These are phyloP conservation scores for Ommatoiulus sabulosus DNA, from an alignment of 2,888 invertebrate genomes.

Conservation along the genomic window DNA sequence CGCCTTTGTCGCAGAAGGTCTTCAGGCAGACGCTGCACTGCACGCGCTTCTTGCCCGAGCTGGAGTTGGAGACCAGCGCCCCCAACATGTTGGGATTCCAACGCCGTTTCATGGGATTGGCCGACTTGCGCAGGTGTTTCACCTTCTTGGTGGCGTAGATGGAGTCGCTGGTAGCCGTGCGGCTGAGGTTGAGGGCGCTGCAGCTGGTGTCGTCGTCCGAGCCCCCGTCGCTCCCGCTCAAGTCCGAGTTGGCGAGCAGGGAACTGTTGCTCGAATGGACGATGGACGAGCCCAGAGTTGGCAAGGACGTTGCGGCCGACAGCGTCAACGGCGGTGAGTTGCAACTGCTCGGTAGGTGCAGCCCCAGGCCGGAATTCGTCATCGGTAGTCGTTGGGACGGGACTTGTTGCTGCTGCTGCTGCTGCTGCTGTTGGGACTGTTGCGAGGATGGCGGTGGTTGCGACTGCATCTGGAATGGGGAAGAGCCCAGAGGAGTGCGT, in stretches of 20 bases:
- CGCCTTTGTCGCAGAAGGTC: slow-evolving; percentile 99
- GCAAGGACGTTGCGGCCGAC: slow-evolving; percentile 61
- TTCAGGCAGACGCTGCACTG: slow-evolving; percentile 98
- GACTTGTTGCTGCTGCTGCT: slow-evolving; percentile 50
- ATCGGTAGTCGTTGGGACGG: slow-evolving; percentile 57
- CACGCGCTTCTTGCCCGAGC: slow-evolving; percentile 84
- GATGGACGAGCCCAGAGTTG: slow-evolving; percentile 62
- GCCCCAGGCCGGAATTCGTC: slow-evolving; percentile 64
- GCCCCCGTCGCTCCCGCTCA: slow-evolving; percentile 67
- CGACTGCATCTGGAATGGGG: slow-evolving; percentile 59
- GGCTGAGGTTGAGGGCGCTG: slow-evolving; percentile 76
- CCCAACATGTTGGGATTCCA: slow-evolving; percentile 72
- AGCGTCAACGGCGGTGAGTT: slow-evolving; percentile 62
- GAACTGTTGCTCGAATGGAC: slow-evolving; percentile 60
- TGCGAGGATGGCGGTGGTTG: slow-evolving; percentile 50
- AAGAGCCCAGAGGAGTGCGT: slow-evolving; percentile 66
- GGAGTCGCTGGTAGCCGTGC: slow-evolving; percentile 64
- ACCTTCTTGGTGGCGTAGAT: slow-evolving; percentile 64
- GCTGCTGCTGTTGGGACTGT: slow-evolving; percentile 37
- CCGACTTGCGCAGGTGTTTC: slow-evolving; percentile 68
- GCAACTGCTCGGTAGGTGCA: slow-evolving; percentile 63
- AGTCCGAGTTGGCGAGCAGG: slow-evolving; percentile 59
- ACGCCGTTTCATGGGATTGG: slow-evolving; percentile 68
- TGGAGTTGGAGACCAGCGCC: slow-evolving; percentile 84
- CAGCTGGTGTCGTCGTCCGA: slow-evolving; percentile 72